phyloP scores from a whole-genome alignment of 1,140 invertebrate genomes.

The Amphibalanus amphitrite region DNA sequence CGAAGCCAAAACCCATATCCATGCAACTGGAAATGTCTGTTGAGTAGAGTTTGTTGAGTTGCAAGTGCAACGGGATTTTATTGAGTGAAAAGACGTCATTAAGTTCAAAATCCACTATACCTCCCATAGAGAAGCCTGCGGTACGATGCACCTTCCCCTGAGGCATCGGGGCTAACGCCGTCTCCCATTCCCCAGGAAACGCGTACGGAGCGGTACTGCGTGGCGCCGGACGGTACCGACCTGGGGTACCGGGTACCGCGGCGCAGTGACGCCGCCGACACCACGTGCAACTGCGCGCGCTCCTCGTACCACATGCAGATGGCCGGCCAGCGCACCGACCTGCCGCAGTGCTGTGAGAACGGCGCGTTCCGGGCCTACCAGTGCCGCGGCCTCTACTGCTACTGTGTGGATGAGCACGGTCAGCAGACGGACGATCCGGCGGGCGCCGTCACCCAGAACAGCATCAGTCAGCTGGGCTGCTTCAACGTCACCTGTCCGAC shows the following conservation, averaged over 20 bases:
- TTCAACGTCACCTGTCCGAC: background rate
- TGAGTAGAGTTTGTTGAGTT: too few species aligned
- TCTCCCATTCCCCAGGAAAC: background rate
- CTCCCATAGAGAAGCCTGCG: too few species aligned
- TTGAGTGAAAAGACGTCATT: too few species aligned
- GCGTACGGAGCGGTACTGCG: background rate
- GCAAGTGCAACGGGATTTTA: too few species aligned
- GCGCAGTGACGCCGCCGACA: background rate
- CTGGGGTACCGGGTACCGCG: constrained; percentile 1
- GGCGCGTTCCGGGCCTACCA: constrained; percentile 39
- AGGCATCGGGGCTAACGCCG: too few species aligned
- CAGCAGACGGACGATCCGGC: constrained; percentile 23
- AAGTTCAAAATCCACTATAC: too few species aligned
- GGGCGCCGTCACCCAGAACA: background rate
- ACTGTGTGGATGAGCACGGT: constrained; percentile 39
- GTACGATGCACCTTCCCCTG: too few species aligned
- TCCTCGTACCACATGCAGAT: constrained; percentile 9
- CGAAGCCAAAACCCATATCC: too few species aligned
- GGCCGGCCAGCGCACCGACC: constrained; percentile 8
- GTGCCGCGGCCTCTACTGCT: constrained; percentile 35
- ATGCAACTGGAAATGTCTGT: too few species aligned
- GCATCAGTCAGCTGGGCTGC: background rate
- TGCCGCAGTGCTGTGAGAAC: constrained; percentile 35
- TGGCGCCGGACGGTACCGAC: background rate
- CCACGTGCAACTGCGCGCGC: constrained; percentile 11